These are phyloP conservation scores for Pachypeltis micranthus DNA, from an alignment of 1,140 invertebrate genomes.

Conservation along the genomic window DNA sequence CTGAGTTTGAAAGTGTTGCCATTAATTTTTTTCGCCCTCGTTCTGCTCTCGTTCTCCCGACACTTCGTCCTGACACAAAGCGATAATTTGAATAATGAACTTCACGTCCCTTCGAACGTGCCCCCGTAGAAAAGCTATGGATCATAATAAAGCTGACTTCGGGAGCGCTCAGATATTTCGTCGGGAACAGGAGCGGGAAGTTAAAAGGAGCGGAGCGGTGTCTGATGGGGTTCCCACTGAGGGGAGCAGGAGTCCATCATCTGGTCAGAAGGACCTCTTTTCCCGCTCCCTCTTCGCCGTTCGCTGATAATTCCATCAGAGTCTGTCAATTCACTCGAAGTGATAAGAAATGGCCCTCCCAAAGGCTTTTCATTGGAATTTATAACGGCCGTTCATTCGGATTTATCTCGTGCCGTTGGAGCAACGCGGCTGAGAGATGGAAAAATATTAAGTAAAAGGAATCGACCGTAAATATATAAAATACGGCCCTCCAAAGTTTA, in stretches of 20 bases:
- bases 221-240: not conserved
- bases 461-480: slow-evolving; percentile 2
- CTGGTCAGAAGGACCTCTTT: not conserved
- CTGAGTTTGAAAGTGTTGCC: not conserved
- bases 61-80: not conserved
- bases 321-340: slow-evolving; percentile 2
- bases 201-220: not conserved
- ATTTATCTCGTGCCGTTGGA: not conserved
- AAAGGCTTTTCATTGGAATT: not conserved
- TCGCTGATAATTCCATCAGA: no score
- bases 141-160: slow-evolving; percentile 4
- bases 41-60: not conserved
- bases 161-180: not conserved
- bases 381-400: slow-evolving; percentile 3
- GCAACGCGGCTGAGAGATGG: not conserved
- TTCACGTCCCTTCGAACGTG: slow-evolving; percentile 1
- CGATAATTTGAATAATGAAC: slow-evolving; percentile 3
- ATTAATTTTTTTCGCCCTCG: not conserved
- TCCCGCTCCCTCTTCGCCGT: no score
- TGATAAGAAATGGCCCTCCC: slow-evolving; percentile 2
- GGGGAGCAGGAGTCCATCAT: not conserved
- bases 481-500: not conserved
- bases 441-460: slow-evolving; percentile 9
- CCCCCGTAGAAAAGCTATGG: slow-evolving; percentile 3
- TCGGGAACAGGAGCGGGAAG: not conserved